phyloP scores from a whole-genome alignment of 2,888 invertebrate species.

The Trilocha varians region DNA sequence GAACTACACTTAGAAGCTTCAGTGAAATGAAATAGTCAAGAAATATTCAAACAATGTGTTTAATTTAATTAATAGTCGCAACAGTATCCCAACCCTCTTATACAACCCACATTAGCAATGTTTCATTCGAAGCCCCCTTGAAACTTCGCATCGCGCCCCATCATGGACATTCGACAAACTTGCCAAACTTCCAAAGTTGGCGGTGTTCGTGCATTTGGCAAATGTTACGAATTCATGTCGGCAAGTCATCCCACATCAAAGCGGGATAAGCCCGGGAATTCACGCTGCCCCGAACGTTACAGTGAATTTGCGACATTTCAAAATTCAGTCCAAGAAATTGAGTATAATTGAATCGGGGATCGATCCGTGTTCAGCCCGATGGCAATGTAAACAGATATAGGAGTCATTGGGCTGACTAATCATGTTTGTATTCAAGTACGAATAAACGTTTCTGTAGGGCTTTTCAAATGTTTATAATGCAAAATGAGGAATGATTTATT shows the following conservation, averaged over 20 bases:
- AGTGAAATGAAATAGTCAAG: not conserved
- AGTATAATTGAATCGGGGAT: not conserved
- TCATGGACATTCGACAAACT: not conserved
- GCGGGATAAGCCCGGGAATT: not conserved
- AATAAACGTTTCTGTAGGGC: too few relatives aligned
- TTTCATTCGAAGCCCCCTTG: not conserved
- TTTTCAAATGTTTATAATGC: too few relatives aligned
- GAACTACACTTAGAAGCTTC: too few relatives aligned
- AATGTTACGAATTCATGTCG: not conserved
- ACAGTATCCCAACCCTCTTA: not conserved
- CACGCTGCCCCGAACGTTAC: not conserved
- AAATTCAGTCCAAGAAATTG: not conserved
- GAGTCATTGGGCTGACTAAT: too few relatives aligned
- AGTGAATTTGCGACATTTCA: not conserved
- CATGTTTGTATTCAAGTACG: too few relatives aligned
- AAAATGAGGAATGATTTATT: too few relatives aligned
- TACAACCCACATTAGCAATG: not conserved
- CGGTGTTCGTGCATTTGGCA: not conserved
- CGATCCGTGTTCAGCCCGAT: not conserved
- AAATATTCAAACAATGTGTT: not conserved
- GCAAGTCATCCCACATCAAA: not conserved
- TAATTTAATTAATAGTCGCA: not conserved
- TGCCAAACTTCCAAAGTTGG: not conserved
- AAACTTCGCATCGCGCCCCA: not conserved
- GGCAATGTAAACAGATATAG: not conserved